These are phyloP conservation scores for Crotalus horridus DNA, from an alignment of 2,113 vertebrate species.

Conservation along the genomic window DNA sequence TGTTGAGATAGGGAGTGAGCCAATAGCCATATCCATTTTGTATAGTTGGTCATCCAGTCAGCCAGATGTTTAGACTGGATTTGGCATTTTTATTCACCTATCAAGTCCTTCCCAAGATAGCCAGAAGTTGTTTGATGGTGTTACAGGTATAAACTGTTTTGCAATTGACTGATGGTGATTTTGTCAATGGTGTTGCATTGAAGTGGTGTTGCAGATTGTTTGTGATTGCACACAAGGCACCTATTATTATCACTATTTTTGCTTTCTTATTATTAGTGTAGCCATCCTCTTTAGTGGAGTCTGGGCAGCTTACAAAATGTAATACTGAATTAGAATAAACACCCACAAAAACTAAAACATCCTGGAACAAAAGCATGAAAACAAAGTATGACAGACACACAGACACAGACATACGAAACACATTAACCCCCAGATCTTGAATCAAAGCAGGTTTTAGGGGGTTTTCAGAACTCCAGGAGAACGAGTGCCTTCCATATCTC, in stretches of 20 bases:
- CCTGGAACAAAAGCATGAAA: background rate
- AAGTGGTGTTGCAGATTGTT: background rate
- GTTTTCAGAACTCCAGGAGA: background rate
- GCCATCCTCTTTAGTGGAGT: background rate
- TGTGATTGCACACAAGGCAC: background rate
- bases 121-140: background rate
- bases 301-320: background rate
- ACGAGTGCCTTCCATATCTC: background rate
- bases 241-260: background rate
- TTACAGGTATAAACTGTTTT: background rate
- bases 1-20: background rate
- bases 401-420: rapidly evolving
- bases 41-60: background rate
- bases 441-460: background rate
- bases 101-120: background rate
- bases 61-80: background rate
- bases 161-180: background rate
- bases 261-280: background rate
- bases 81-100: background rate
- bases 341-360: background rate
- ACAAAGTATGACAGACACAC: background rate
- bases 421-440: background rate
- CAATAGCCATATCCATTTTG: background rate
- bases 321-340: background rate
- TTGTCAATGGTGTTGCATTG: background rate